Conservation (phyloP, 1,140 invertebrate species). For the Lucilia cuprina region DNA sequence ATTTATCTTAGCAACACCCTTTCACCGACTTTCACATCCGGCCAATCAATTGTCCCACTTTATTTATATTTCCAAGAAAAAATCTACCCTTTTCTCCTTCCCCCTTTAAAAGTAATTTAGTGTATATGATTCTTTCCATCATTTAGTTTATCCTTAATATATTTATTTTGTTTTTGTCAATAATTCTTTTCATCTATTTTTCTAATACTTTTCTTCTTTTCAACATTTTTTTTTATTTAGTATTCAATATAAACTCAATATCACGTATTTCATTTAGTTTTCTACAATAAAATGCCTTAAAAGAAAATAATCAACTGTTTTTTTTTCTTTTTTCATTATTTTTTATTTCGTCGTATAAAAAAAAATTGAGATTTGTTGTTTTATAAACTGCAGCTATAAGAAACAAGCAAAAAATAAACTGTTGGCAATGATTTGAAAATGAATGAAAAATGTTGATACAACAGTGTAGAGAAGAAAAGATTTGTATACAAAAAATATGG, state of each 20-base stretch:
- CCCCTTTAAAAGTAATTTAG: no score
- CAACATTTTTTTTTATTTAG: not conserved
- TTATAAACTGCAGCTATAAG: not conserved
- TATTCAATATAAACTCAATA: conserved; percentile 2
- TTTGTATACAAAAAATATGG: not conserved
- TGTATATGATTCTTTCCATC: no score
- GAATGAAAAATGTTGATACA: conserved; percentile 6
- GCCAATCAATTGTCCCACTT: no score
- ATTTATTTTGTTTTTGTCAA: not conserved
- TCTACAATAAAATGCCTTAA: not conserved
- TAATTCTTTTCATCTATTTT: not conserved
- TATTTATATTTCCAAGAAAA: no score
- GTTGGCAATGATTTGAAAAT: conserved; percentile 17
- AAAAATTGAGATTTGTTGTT: not conserved
- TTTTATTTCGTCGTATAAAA: not conserved
- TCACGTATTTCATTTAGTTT: conserved; percentile 15
- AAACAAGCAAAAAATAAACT: not conserved
- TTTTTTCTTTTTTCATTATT: not conserved
- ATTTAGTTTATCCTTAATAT: no score
- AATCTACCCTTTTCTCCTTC: no score
- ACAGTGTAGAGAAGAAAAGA: not conserved
- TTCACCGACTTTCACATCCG: no score
- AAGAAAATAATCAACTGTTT: not conserved
- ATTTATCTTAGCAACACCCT: no score
- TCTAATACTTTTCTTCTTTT: not conserved